Conservation (phyloP, 2,113 vertebrate genomes). For the Menidia beryllina region DNA sequence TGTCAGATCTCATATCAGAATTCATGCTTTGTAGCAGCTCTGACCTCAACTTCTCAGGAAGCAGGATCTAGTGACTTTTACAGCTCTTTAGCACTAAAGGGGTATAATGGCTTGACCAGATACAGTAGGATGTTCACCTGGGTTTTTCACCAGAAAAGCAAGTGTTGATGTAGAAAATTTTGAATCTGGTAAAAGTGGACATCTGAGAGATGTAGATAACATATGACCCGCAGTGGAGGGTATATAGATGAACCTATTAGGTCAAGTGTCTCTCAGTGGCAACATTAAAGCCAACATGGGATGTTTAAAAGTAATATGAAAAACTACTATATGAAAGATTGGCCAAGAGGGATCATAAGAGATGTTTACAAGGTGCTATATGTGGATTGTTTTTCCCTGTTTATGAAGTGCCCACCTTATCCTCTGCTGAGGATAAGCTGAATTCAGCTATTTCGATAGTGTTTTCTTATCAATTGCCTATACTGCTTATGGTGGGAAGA, state of each 20-base stretch:
- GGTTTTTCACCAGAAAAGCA: constrained; percentile 48
- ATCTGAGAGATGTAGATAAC: constrained; percentile 55
- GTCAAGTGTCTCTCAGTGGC: constrained; percentile 29
- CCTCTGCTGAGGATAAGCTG: not conserved
- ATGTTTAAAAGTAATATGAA: constrained; percentile 17
- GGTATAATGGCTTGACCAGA: constrained; percentile 50
- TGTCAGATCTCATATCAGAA: constrained; percentile 20
- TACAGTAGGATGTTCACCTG: constrained; percentile 3
- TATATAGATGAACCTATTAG: constrained; percentile 23
- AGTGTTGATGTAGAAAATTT: constrained; percentile 49
- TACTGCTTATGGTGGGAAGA: constrained; percentile 14
- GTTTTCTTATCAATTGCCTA: not conserved
- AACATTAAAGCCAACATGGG: constrained; percentile 39
- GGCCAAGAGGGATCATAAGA: too few relatives aligned
- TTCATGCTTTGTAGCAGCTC: constrained; percentile 26
- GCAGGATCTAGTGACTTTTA: constrained; percentile 53
- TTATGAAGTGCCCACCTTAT: not conserved
- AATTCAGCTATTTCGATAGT: not conserved
- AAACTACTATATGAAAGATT: constrained; percentile 16
- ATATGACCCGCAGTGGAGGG: constrained; percentile 18
- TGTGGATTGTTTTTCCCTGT: too few relatives aligned
- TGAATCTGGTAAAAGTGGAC: constrained; percentile 25
- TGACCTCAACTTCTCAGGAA: constrained; percentile 9
- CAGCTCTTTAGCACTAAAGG: constrained; percentile 27
- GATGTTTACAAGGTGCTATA: too few relatives aligned